phyloP scores from a whole-genome alignment of 2,113 vertebrate species.

The Stegastes partitus region DNA sequence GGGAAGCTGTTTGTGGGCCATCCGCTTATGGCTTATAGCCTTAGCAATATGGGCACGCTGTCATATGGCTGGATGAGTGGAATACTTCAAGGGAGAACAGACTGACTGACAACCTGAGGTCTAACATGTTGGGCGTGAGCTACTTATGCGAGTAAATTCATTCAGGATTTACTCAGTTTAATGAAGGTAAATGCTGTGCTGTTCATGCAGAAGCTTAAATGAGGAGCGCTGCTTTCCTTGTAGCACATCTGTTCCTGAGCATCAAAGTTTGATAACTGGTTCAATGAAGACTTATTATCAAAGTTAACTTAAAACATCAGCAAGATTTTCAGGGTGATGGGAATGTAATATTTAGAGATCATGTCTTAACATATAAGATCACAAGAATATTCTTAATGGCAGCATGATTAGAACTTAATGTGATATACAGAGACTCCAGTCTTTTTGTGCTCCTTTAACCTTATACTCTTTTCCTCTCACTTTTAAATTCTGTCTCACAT shows the following conservation, averaged over 20 bases:
- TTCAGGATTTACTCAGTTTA: conserved; percentile 30
- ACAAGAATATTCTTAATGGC: background rate
- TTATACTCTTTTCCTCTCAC: conserved; percentile 26
- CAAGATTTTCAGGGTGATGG: background rate
- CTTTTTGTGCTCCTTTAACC: conserved; percentile 6
- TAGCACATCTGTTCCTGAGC: conserved; percentile 24
- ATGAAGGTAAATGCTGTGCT: conserved; percentile 66
- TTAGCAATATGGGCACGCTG: conserved; percentile 54
- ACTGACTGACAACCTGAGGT: conserved; percentile 56
- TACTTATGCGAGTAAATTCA: conserved; percentile 31
- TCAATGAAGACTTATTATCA: background rate
- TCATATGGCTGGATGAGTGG: conserved; percentile 48
- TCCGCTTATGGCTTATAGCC: conserved; percentile 46
- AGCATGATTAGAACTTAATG: conserved; percentile 15
- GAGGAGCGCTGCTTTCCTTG: background rate
- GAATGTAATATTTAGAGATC: conserved; percentile 2
- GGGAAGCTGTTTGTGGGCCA: conserved; percentile 47
- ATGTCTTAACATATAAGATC: conserved; percentile 5
- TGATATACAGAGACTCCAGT: background rate
- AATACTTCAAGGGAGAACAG: conserved; percentile 55
- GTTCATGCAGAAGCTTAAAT: conserved; percentile 2
- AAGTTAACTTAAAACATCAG: conserved; percentile 6
- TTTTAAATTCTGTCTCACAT: conserved; percentile 47
- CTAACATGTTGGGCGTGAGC: conserved; percentile 61
- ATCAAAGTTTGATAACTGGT: conserved; percentile 19